Conservation (phyloP, 2,113 vertebrate genomes). For the Synodontis membranacea region DNA sequence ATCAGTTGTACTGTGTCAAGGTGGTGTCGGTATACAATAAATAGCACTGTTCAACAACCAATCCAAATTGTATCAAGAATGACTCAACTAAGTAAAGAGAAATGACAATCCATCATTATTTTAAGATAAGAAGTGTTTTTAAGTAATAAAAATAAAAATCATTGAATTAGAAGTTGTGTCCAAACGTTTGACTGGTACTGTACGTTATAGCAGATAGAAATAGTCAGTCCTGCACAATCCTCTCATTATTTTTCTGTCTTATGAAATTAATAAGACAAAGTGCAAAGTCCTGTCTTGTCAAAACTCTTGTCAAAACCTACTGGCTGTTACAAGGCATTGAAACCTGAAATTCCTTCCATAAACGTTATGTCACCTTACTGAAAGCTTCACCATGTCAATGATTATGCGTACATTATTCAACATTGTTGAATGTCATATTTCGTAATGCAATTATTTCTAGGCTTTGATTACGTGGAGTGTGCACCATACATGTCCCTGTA, state of each 20-base stretch:
- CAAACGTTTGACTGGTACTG: too few species aligned
- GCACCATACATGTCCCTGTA: neutral
- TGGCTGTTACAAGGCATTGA: too few species aligned
- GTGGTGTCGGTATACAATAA: too few species aligned
- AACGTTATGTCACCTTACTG: neutral
- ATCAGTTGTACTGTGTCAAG: too few species aligned
- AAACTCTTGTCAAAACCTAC: neutral
- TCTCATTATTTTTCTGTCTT: neutral
- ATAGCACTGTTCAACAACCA: too few species aligned
- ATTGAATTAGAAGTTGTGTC: too few species aligned
- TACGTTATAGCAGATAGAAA: neutral
- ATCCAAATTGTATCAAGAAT: too few species aligned
- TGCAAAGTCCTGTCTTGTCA: neutral
- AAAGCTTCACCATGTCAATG: neutral
- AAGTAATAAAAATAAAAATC: too few species aligned
- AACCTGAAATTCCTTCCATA: neutral
- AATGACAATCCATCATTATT: too few species aligned
- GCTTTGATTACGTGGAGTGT: neutral
- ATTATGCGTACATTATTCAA: neutral
- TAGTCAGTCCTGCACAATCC: neutral
- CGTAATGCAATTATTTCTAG: neutral
- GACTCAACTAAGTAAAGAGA: too few species aligned
- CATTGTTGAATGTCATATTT: neutral
- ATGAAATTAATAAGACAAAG: neutral
- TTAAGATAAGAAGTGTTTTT: too few species aligned